A percentile compares a stretch with the other conserved stretches of the same genome.
Conservation (phyloP, 2,888 invertebrate species). For the Meliscaeva auricollis region DNA sequence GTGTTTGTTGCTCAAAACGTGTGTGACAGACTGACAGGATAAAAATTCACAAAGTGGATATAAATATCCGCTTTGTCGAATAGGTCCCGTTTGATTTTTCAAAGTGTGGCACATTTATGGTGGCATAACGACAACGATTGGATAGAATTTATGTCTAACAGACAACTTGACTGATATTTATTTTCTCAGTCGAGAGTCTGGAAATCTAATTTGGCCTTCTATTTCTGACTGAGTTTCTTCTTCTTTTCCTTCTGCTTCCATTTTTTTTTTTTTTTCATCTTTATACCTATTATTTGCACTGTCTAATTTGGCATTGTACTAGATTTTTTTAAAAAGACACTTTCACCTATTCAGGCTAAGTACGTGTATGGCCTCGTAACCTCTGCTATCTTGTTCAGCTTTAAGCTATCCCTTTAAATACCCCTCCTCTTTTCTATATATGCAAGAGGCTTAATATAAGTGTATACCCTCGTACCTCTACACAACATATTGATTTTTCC, state of each 20-base stretch:
- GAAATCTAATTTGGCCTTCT: conserved; percentile 34
- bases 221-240: neutral
- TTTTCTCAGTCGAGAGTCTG: conserved; percentile 9
- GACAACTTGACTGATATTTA: conserved; percentile 44
- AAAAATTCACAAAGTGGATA: conserved; percentile 45
- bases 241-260: neutral
- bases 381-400: conserved; percentile 16
- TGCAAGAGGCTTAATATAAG: conserved; percentile 18
- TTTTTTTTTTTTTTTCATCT: neutral
- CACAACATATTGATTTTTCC: conserved; percentile 60
- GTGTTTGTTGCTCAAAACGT: neutral
- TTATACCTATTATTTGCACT: neutral
- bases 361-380: conserved; percentile 54
- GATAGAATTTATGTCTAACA: neutral
- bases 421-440: neutral
- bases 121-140: neutral
- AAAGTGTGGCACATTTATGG: conserved; percentile 29
- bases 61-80: conserved; percentile 3
- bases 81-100: conserved; percentile 43
- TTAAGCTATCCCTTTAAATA: neutral
- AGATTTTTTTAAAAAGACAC: conserved; percentile 20
- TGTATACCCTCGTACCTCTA: neutral
- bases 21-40: conserved; percentile 50
- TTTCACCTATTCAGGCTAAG: conserved; percentile 57
- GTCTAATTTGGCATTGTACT: conserved; percentile 43